Conservation (phyloP, 2,797 vertebrate genomes). For the Setipinna tenuifilis region DNA sequence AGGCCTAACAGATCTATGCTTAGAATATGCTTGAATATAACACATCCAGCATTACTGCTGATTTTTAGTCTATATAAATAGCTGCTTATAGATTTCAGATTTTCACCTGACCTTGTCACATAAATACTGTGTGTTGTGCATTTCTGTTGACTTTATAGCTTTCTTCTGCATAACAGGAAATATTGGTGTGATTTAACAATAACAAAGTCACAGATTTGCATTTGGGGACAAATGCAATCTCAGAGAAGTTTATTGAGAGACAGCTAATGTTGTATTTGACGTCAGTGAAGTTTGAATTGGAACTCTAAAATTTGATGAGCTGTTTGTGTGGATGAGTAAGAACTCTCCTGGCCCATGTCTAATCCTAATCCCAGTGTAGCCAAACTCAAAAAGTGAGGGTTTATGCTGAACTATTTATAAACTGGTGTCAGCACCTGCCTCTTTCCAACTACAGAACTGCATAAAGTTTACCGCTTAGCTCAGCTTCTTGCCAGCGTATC, state of each 20-base stretch:
- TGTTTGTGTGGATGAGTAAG: neutral
- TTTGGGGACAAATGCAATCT: too few relatives aligned
- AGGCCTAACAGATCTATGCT: too few relatives aligned
- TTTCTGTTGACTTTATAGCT: too few relatives aligned
- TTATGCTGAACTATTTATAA: neutral
- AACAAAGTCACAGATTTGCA: too few relatives aligned
- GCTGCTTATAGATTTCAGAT: too few relatives aligned
- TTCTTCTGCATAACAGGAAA: too few relatives aligned
- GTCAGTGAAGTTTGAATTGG: neutral
- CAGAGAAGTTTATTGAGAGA: neutral
- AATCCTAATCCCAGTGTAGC: neutral
- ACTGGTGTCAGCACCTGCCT: neutral
- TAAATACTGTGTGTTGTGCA: too few relatives aligned
- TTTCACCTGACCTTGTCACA: too few relatives aligned
- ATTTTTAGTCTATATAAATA: neutral
- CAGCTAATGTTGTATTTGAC: neutral
- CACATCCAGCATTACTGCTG: neutral
- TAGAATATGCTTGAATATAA: too few relatives aligned
- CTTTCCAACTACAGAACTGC: neutral
- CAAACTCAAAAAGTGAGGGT: neutral
- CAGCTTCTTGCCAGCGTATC: conserved; percentile 1
- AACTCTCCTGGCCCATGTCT: neutral
- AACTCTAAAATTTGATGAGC: neutral
- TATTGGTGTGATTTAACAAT: too few relatives aligned
- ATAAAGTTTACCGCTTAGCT: conserved; percentile 2